Base-by-base conservation (phyloP, 2,888 invertebrate species). In the Brenthis hecate region DNA sequence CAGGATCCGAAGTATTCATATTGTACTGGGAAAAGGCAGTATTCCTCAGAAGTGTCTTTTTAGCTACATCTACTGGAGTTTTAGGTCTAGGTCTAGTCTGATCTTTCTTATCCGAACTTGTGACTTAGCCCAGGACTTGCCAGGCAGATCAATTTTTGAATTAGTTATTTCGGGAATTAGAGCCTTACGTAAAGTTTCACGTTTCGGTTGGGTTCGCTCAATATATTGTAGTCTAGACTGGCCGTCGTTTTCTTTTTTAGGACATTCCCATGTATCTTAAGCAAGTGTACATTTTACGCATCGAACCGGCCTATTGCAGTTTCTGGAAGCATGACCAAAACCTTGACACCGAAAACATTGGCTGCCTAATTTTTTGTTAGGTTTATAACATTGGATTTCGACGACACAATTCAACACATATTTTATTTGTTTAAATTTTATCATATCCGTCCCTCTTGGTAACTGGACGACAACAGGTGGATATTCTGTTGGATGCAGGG, bases 341-440 rank as follows among this genome's bases (percentile, higher is more conserved):
- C 60, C 14, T 66, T 74, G 73, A 56, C 72, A 75, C 47, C 75
- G 55, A 50, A 54, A 75, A 48, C 72, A 74, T 58, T 73, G 75
- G 6, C 71, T 73, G 1, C 71, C 72, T 6, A n/a, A 8, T 50
- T 16, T 23, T n/a, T 62, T 58, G 11, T n/a, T 68, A 1, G 70
- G 70, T 13, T 69, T 70, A 32, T 48, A 75, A 56, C 69, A 66
- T 23, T 65, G 19, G 0, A 75, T 67, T 4, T 69, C 23, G 6
- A 73, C 64, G 0, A 69, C 72, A 51, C 72, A 74, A 47, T 72
- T 64, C 23, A 56, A 57, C 1, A 73, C 47, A 36, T 72, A 73
- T 54, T 60, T 71, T 8, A 73, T 75, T 36, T 69, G 67, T 8
- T 67, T 65, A 32, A 75, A 73, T 56, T 72, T 73, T 0, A 5